Conservation (phyloP, 1,140 invertebrate species). For the Brachionus plicatilis region DNA sequence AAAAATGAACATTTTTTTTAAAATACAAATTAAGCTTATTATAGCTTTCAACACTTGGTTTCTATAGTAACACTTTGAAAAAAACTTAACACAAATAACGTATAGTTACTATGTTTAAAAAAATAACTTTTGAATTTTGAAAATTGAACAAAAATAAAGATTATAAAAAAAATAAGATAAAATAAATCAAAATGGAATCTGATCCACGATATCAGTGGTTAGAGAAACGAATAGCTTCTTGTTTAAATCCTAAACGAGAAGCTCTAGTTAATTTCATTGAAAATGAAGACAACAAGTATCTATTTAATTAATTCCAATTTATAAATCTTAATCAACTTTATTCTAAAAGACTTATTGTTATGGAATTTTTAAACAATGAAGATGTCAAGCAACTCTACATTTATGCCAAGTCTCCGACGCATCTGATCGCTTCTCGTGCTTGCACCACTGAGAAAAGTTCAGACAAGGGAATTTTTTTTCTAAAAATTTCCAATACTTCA, state of each 20-base stretch:
- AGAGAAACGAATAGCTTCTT: slow-evolving; percentile 51
- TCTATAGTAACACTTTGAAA: neutral
- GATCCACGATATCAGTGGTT: slow-evolving; percentile 54
- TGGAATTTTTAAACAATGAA: slow-evolving; percentile 56
- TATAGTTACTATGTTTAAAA: slow-evolving; percentile 9
- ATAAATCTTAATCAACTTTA: too few species aligned
- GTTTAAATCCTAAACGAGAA: slow-evolving; percentile 52
- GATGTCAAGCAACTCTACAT: slow-evolving; percentile 52
- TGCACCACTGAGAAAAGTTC: slow-evolving; percentile 42
- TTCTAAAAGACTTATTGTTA: slow-evolving; percentile 49
- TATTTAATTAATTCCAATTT: neutral
- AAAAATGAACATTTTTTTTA: neutral
- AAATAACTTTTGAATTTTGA: neutral
- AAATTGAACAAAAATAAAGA: neutral
- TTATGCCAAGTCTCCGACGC: slow-evolving; percentile 45
- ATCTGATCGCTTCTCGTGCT: slow-evolving; percentile 46
- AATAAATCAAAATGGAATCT: slow-evolving; percentile 41
- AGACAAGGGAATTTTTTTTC: slow-evolving; percentile 53
- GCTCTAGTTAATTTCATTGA: slow-evolving; percentile 52
- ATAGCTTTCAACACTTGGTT: neutral
- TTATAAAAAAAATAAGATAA: neutral
- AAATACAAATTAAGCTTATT: slow-evolving; percentile 14
- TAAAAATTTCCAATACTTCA: slow-evolving; percentile 52
- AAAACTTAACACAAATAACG: slow-evolving; percentile 10
- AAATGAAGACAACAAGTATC: slow-evolving; percentile 55